Percentiles rank a stretch among this genome's conserved stretches.
These are phyloP conservation scores for Nowickia ferox DNA, from an alignment of 2,888 invertebrate genomes.

Conservation along the genomic window DNA sequence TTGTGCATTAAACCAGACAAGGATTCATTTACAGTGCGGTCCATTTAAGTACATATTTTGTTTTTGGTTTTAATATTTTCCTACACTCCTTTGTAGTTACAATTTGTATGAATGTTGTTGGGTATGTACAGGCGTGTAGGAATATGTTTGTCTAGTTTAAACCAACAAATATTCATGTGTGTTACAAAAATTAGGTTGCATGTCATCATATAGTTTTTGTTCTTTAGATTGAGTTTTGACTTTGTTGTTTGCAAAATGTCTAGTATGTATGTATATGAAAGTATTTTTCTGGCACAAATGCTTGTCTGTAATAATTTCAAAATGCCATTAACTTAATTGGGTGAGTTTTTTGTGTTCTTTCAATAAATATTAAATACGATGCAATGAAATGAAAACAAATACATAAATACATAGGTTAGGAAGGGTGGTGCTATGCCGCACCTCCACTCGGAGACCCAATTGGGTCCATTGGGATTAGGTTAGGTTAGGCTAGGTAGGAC, in stretches of 20 bases:
- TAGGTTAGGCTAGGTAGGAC: no score
- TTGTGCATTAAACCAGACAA: constrained; percentile 41
- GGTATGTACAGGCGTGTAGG: background rate
- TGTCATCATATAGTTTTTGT: constrained; percentile 35
- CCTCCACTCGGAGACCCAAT: no score
- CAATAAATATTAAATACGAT: constrained; percentile 17
- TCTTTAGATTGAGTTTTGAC: constrained; percentile 16
- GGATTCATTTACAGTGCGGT: constrained; percentile 51
- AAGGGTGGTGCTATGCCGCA: no score
- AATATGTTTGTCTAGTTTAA: background rate
- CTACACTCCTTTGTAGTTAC: constrained; percentile 22
- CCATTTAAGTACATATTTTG: constrained; percentile 5
- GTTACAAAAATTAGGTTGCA: constrained; percentile 59
- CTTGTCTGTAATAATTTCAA: constrained; percentile 48
- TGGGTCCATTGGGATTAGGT: no score
- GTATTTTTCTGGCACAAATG: background rate
- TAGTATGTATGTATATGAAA: background rate
- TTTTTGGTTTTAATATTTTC: background rate
- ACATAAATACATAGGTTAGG: background rate
- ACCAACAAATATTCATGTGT: constrained; percentile 19
- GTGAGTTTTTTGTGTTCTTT: constrained; percentile 24
- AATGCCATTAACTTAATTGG: constrained; percentile 65
- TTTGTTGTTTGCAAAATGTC: constrained; percentile 30
- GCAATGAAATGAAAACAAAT: constrained; percentile 15
- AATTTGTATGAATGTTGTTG: background rate